Percentiles rank a stretch among this genome's conserved stretches.
Conservation (phyloP, 2,797 vertebrate species). For the Lophius americanus region DNA sequence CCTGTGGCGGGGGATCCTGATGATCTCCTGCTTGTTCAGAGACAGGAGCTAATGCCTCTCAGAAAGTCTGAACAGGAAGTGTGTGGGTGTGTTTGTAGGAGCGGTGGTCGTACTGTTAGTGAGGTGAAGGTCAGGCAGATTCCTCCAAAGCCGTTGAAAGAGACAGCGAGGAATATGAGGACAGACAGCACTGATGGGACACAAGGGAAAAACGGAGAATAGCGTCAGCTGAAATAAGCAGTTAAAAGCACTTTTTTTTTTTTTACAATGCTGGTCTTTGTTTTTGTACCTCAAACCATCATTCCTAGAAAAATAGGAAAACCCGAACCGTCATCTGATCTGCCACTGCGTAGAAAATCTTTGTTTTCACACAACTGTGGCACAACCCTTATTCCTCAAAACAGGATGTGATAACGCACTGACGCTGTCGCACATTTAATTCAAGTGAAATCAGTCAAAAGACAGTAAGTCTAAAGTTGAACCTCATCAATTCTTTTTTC, state of each 20-base stretch:
- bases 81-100: no score
- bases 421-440: no score
- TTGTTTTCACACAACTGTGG: no score
- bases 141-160: constrained; percentile 91
- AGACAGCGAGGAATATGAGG: constrained; percentile 88
- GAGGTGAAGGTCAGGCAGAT: constrained; percentile 93
- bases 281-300: not conserved
- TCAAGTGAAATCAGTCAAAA: no score
- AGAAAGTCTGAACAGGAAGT: no score
- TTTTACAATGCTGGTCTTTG: not conserved
- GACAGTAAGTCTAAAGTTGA: no score
- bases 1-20: no score
- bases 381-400: no score
- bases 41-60: not conserved
- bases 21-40: not conserved
- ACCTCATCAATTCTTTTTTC: no score
- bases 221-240: not conserved
- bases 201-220: constrained; percentile 27
- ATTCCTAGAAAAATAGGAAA: not conserved
- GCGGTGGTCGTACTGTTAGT: constrained; percentile 82
- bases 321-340: no score
- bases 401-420: no score
- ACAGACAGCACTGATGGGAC: constrained; percentile 72
- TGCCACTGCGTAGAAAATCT: no score
- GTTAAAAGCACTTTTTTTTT: not conserved